Evolutionary conservation across 2,888 invertebrate species (phyloP), one percentile per base, ranked within the genome.

Genomic region (Exephanes ischioxanthus): DNA sequence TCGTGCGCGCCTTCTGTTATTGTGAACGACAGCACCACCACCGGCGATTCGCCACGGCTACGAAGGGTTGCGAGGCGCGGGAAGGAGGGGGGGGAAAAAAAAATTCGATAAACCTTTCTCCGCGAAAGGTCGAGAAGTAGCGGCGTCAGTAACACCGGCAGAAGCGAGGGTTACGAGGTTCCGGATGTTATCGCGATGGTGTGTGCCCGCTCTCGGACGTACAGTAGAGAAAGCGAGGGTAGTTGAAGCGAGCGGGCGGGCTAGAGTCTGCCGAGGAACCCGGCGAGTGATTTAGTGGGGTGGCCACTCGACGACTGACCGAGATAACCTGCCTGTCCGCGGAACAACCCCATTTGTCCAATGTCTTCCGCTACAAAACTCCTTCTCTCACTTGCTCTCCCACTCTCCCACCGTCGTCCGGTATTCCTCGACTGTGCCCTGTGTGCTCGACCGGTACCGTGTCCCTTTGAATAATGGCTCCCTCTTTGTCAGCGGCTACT

Each of bases 331-430:
- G 92, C 89, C 92, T 92, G 93, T 93, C 92, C 90, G 89, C 92
- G 92, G 92, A 93, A 93, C 93, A 93, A 92, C 92, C 93, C 93
- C 92, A 93, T 93, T 93, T 93, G 92, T 93, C 93, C 90, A 88
- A 90, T 90, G 93, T 93, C 93, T 93, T 93, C 93, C 92, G 93
- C 90, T 93, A 92, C 93, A 92, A 92, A 93, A 93, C 93, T 92
- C 90, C 91, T 88, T 84, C 90, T 85, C 68, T 80, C 86, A 48
- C 80, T 75, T 80, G 53, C 84, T 80, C 84, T 85, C 87, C 87
- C 87, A 88, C 81, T 66, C 73, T 55, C 67, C 72, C 58, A 48
- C 55, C 58, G 53, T 55, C 41, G 51, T 66, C 71, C 53, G 61
- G 45, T 73, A 77, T 70, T 85, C 81, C 68, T 77, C 72, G 67